Base-by-base conservation (phyloP, 2,888 invertebrate species). In the Heliconius aoede region DNA sequence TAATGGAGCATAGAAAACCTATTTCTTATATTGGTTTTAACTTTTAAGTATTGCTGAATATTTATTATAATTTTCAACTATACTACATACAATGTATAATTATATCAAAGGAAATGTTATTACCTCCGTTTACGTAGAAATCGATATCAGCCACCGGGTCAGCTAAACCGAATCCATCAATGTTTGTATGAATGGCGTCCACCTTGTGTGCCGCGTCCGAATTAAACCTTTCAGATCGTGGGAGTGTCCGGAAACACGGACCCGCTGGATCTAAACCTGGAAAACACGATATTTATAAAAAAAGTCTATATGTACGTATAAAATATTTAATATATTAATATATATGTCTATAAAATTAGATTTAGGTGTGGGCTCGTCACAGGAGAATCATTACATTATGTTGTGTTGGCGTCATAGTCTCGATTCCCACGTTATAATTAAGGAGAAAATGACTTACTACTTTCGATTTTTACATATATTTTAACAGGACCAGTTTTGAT, bases 41-140 rank as follows among this genome's bases (percentile, higher is more conserved):
- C 24, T 58, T 58, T 58, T 24, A 1, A 21, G 2, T 46, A 21
- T 46, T 46, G 18, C 1, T 46, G 5, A 46, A 18, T 46, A 46
- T 46, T 21, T 3, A 46, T 7, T 7, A 46, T 46, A 21, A 21
- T 21, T 46, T 3, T 46, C 21, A 7, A 21, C 2, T 46, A 46
- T 46, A 21, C 3, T 46, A 18, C 46, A 46, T 46, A 4, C 21
- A 46, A 46, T 21, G 3, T 46, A 21, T 21, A 21, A 21, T 46
- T 46, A 46, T 46, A 21, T 0, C 46, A 46, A 46, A 46, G 7
- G 62, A 55, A 55, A 61, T 18, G 7, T 32, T 24, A 80, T 80
- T 82, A 91, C 93, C 94, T 81, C 93, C 94, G 80, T 93, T 93
- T 24, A 90, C 92, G 76, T 93, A 94, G 73, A 92, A 92, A 82